phyloP scores from a whole-genome alignment of 2,113 vertebrate species.

The Rhegmatorhina hoffmannsi region DNA sequence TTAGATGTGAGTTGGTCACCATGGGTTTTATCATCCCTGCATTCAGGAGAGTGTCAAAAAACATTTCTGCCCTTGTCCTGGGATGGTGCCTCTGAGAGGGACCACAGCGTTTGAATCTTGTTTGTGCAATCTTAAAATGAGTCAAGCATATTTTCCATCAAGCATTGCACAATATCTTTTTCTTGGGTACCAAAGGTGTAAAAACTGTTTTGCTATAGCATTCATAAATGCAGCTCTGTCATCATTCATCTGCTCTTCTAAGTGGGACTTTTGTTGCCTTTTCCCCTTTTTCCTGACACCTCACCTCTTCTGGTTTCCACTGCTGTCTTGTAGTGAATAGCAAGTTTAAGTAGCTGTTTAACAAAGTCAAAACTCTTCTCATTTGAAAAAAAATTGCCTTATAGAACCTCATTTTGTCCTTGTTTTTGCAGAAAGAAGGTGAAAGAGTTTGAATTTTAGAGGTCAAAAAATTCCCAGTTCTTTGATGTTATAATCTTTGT shows the following conservation, averaged over 20 bases:
- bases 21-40: background rate
- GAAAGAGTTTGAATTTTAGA: background rate
- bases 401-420: background rate
- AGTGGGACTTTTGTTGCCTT: background rate
- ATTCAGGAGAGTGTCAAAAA: background rate
- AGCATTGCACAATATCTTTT: background rate
- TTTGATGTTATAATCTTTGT: background rate
- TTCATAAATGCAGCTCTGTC: background rate
- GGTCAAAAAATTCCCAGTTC: background rate
- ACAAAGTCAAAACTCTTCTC: background rate
- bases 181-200: background rate
- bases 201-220: background rate
- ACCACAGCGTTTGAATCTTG: background rate
- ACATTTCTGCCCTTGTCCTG: background rate
- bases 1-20: background rate
- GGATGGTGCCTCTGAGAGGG: background rate
- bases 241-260: background rate
- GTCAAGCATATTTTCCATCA: background rate
- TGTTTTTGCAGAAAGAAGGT: background rate
- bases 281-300: background rate
- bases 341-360: background rate
- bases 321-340: background rate
- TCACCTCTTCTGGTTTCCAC: background rate
- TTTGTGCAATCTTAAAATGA: background rate
- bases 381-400: background rate